Base-by-base conservation (phyloP, 2,888 invertebrate genomes). In the Cephus spinipes region DNA sequence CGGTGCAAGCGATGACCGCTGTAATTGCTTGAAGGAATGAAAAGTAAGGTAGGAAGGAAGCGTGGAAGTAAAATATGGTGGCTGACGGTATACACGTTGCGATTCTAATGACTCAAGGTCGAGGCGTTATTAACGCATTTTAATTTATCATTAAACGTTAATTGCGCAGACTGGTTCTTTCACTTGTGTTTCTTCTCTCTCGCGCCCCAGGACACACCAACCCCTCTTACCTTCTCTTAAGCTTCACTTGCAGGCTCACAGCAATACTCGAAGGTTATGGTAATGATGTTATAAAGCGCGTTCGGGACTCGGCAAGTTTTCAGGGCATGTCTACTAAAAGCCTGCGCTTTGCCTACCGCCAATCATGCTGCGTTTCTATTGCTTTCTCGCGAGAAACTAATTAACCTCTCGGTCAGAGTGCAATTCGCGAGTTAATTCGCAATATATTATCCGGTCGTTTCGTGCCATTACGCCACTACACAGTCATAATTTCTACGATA, bases 1-100 rank as follows among this genome's bases (percentile, higher is more conserved):
- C 85, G 86, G 86, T 84, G 87, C 89, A 87, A 88, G 88, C 89
- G 89, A 89, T 88, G 89, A 88, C 88, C 88, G 87, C 86, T 88
- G 87, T 87, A 88, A 88, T 88, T 88, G 88, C 85, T 81, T 86
- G 32, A 55, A 68, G 79, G 80, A 75, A 73, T 77, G 32, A 69
- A 79, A 35, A 76, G 77, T 78, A 80, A 79, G 76, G 81, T 78
- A 68, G 79, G 74, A 68, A 79, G 73, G 81, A 79, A 75, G 69
- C 68, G 74, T 79, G 79, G 80, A 82, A 79, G 73, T 80, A 79
- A 76, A 81, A 81, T 79, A 78, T 74, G 80, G 77, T 76, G 78
- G 77, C 78, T 78, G 73, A 77, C 15, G 6, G 30, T 11, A 74
- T 81, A 40, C 82, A 80, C 81, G 80, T 79, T 68, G 82, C 76